Evolutionary conservation across 92 coral and sea anemone species (phyloP).

Genomic region (Diadumene lineata): DNA sequence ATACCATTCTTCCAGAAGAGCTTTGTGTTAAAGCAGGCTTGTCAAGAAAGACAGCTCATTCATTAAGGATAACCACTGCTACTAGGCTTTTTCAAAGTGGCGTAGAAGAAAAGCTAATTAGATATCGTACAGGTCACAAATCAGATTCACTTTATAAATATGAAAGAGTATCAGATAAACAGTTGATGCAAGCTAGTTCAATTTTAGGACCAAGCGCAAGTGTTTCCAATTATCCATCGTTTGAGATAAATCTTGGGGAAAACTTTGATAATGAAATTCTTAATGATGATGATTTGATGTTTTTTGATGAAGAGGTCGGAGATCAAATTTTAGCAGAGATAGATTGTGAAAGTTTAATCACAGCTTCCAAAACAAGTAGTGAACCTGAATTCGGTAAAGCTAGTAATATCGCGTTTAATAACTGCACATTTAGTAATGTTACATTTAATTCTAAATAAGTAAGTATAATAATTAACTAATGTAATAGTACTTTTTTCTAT

Average conservation of each 20-base stretch:
- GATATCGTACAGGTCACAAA: slow-evolving; percentile 58
- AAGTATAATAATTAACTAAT: background rate
- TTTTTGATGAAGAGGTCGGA: background rate
- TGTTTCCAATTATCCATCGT: background rate
- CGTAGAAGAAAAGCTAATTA: slow-evolving; percentile 48
- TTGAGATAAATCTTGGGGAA: background rate
- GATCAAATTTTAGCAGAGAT: background rate
- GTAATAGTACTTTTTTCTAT: background rate
- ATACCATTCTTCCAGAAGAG: slow-evolving; percentile 44
- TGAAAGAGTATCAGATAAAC: slow-evolving; percentile 19
- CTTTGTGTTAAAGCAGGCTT: slow-evolving; percentile 14
- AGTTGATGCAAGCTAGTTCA: background rate
- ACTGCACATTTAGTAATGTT: slow-evolving; percentile 9
- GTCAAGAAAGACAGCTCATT: slow-evolving; percentile 32
- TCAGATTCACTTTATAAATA: slow-evolving; percentile 48
- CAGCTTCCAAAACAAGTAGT: slow-evolving; percentile 1
- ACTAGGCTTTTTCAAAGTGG: slow-evolving; percentile 49
- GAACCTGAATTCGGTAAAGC: slow-evolving; percentile 1
- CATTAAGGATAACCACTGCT: slow-evolving; percentile 51
- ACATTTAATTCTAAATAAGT: background rate
- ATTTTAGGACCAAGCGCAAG: slow-evolving; percentile 12
- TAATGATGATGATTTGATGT: background rate
- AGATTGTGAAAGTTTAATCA: background rate
- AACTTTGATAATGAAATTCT: background rate
- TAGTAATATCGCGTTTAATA: slow-evolving; percentile 4